Percentiles rank a stretch among this genome's conserved stretches.
These are phyloP conservation scores for Siphlonurus alternatus DNA, from an alignment of 2,888 invertebrate genomes.

Conservation along the genomic window DNA sequence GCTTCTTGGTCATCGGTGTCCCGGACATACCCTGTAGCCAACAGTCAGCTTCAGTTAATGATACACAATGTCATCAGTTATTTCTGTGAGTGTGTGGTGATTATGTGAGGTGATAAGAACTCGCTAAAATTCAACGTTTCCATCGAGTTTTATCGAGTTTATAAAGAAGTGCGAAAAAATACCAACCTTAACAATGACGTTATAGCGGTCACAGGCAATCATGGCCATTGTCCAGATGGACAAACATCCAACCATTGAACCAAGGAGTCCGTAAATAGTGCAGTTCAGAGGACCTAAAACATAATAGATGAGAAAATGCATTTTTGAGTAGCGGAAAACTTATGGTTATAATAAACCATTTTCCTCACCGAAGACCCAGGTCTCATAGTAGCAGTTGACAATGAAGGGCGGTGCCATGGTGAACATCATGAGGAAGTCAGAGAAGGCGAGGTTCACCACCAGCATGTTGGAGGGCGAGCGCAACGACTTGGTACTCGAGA, in stretches of 20 bases:
- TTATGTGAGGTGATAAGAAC: too few relatives aligned
- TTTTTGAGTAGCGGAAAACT: too few relatives aligned
- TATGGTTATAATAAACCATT: too few relatives aligned
- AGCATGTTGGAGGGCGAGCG: conserved; percentile 82
- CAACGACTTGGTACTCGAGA: conserved; percentile 51
- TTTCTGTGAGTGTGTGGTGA: too few relatives aligned
- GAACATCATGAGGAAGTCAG: conserved; percentile 81
- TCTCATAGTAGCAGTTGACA: conserved; percentile 64
- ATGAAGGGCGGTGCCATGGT: conserved; percentile 68
- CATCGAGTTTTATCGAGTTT: too few relatives aligned
- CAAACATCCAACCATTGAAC: conserved; percentile 74
- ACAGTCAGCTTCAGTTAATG: too few relatives aligned
- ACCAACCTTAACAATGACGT: conserved; percentile 67
- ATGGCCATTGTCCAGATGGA: conserved; percentile 90
- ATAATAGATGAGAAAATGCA: too few relatives aligned
- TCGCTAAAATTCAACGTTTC: too few relatives aligned
- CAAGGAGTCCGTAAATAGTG: conserved; percentile 70
- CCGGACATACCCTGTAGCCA: conserved; percentile 49
- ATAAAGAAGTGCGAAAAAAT: too few relatives aligned
- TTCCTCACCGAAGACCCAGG: conserved; percentile 34
- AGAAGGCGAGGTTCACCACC: conserved; percentile 80
- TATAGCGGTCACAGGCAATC: conserved; percentile 85
- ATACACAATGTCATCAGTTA: too few relatives aligned
- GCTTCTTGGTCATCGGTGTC: conserved; percentile 65
- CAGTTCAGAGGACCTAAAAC: conserved; percentile 58